Conservation (phyloP, 2,113 vertebrate species). For the Aviceda subcristata region DNA sequence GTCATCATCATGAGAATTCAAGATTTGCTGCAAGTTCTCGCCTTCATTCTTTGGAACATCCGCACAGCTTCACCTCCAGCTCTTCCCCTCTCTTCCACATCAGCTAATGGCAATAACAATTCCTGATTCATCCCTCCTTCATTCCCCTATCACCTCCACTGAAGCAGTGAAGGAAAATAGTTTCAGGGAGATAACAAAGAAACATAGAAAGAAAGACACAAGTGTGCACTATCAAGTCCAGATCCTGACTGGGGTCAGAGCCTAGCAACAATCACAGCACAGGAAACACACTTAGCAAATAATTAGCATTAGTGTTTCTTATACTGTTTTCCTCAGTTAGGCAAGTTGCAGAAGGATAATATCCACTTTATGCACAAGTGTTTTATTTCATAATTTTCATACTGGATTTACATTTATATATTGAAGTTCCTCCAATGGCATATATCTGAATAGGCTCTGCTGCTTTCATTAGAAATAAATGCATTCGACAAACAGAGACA, state of each 20-base stretch:
- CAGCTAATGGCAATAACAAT: background rate
- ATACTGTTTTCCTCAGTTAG: background rate
- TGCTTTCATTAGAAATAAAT: background rate
- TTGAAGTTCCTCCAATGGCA: background rate
- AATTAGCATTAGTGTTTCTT: background rate
- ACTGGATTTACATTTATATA: background rate
- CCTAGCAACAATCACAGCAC: background rate
- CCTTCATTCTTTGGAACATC: background rate
- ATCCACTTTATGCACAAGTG: background rate
- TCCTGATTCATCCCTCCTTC: background rate
- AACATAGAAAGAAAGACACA: background rate
- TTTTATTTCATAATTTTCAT: background rate
- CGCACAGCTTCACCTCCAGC: background rate
- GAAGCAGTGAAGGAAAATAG: background rate
- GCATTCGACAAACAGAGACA: background rate
- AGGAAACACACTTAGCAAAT: background rate
- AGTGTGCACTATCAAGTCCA: background rate
- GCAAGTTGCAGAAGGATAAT: background rate
- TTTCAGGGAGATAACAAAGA: background rate
- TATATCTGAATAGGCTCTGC: background rate
- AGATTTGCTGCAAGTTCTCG: background rate
- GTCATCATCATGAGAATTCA: background rate
- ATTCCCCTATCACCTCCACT: background rate
- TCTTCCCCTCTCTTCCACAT: background rate
- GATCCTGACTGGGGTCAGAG: background rate